Percentiles rank a stretch among this genome's conserved stretches.
phyloP scores from a whole-genome alignment of 2,888 invertebrate species.

The Agrilus biguttatus region DNA sequence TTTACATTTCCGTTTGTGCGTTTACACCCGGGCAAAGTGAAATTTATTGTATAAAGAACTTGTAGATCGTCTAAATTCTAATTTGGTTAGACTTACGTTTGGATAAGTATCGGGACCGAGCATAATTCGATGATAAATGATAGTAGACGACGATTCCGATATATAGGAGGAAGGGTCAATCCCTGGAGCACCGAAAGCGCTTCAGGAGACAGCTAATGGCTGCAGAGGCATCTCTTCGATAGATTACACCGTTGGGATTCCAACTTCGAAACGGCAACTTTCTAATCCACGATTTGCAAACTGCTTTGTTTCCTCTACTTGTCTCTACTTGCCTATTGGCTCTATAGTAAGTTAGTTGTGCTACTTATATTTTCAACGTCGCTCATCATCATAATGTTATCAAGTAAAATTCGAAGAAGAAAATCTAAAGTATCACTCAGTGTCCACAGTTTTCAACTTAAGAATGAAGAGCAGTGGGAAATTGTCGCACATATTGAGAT shows the following conservation, averaged over 20 bases:
- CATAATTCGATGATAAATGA: conserved; percentile 28
- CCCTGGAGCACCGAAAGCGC: conserved; percentile 18
- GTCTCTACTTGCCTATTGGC: too few relatives aligned
- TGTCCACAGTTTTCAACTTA: too few relatives aligned
- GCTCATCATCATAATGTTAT: too few relatives aligned
- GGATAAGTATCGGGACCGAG: conserved; percentile 11
- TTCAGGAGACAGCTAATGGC: conserved; percentile 23
- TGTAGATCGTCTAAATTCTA: conserved; percentile 16
- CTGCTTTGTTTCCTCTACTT: conserved; percentile 5
- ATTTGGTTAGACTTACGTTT: conserved; percentile 11
- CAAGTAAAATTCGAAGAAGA: too few relatives aligned
- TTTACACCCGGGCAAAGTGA: too few relatives aligned
- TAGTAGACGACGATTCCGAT: conserved; percentile 16
- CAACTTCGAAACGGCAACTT: conserved; percentile 26
- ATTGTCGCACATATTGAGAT: too few relatives aligned
- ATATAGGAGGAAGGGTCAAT: conserved; percentile 23
- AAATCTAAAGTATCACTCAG: too few relatives aligned
- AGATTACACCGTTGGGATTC: conserved; percentile 31
- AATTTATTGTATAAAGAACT: conserved; percentile 3
- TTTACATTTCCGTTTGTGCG: too few relatives aligned
- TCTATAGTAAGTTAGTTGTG: too few relatives aligned
- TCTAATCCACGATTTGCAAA: conserved; percentile 31
- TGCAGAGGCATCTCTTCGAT: conserved; percentile 24
- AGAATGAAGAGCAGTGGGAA: too few relatives aligned
- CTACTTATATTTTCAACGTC: too few relatives aligned